Evolutionary conservation across 30 jellyfish, hydroid and myxozoan species (phyloP).

Genomic region (Chironex yamaguchii): DNA sequence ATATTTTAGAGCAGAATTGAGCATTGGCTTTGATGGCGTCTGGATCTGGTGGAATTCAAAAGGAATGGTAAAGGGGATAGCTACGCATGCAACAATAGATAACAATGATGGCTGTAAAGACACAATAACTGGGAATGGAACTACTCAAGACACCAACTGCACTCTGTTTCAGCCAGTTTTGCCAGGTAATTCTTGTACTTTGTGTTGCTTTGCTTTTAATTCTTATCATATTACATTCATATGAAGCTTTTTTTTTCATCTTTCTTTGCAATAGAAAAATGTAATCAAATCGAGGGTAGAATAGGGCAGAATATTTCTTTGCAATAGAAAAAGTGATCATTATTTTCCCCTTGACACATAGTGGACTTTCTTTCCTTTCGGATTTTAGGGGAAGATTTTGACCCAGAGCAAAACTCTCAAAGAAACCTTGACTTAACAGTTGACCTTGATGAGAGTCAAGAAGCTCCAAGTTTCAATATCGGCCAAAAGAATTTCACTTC

Average conservation of each 20-base stretch:
- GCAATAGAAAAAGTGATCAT: no score
- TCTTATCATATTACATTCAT: no score
- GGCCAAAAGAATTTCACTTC: slow-evolving; percentile 30
- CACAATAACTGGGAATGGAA: slow-evolving; percentile 27
- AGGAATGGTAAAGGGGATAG: slow-evolving; percentile 25
- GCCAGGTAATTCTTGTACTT: no score
- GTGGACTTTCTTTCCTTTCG: no score
- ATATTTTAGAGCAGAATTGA: slow-evolving; percentile 33
- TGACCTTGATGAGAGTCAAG: slow-evolving; percentile 11
- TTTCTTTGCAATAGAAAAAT: no score
- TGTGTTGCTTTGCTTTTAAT: no score
- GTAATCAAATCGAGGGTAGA: no score
- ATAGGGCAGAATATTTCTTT: no score
- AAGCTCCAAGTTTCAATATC: slow-evolving; percentile 1
- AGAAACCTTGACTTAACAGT: slow-evolving; percentile 6
- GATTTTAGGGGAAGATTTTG: slow-evolving; percentile 8
- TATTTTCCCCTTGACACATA: no score
- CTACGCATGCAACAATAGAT: slow-evolving; percentile 57
- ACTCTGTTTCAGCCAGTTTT: slow-evolving; percentile 51
- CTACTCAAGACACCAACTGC: slow-evolving; percentile 67
- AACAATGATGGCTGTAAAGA: slow-evolving; percentile 50
- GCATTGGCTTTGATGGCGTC: slow-evolving; percentile 68
- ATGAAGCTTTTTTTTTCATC: no score
- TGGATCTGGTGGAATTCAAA: slow-evolving; percentile 17
- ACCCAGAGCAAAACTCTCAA: neutral